These are phyloP conservation scores for Amblyjoppa fuscipennis DNA, from an alignment of 2,888 invertebrate species.

Conservation along the genomic window DNA sequence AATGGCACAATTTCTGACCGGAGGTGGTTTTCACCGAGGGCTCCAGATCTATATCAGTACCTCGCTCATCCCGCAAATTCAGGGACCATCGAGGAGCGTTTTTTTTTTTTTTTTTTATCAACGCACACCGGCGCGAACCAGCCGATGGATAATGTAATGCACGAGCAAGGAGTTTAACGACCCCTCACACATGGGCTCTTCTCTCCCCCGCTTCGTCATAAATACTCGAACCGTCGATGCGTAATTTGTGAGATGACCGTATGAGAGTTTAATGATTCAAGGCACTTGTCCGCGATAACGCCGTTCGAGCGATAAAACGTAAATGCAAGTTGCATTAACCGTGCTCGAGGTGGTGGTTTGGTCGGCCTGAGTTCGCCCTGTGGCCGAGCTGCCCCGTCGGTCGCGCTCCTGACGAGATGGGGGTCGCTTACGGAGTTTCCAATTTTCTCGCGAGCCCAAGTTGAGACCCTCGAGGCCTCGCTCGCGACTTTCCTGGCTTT, in stretches of 20 bases:
- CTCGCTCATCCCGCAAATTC: too few relatives aligned
- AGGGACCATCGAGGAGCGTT: too few relatives aligned
- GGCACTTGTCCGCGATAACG: conserved; percentile 14
- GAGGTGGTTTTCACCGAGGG: too few relatives aligned
- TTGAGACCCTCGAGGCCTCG: conserved; percentile 5
- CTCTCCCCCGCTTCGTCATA: not conserved
- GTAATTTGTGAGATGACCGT: conserved; percentile 51
- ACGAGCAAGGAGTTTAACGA: conserved; percentile 23
- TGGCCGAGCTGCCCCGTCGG: not conserved
- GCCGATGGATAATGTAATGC: conserved; percentile 4
- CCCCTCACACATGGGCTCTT: not conserved
- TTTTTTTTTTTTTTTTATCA: not conserved
- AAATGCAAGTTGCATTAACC: conserved; percentile 23
- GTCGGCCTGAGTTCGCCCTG: conserved; percentile 8
- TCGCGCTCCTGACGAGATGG: not conserved
- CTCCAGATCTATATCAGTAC: too few relatives aligned
- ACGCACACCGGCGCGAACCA: not conserved
- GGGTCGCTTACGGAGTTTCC: not conserved
- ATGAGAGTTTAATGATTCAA: conserved; percentile 47
- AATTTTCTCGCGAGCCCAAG: conserved; percentile 19
- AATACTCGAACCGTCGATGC: conserved; percentile 49
- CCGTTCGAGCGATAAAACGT: not conserved
- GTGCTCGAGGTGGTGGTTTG: not conserved
- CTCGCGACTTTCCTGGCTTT: conserved; percentile 39
- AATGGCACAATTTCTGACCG: too few relatives aligned